A percentile compares a stretch with the other conserved stretches of the same genome.
These are phyloP conservation scores for Linurgus olivaceus DNA, from an alignment of 2,797 vertebrate genomes.

Conservation along the genomic window DNA sequence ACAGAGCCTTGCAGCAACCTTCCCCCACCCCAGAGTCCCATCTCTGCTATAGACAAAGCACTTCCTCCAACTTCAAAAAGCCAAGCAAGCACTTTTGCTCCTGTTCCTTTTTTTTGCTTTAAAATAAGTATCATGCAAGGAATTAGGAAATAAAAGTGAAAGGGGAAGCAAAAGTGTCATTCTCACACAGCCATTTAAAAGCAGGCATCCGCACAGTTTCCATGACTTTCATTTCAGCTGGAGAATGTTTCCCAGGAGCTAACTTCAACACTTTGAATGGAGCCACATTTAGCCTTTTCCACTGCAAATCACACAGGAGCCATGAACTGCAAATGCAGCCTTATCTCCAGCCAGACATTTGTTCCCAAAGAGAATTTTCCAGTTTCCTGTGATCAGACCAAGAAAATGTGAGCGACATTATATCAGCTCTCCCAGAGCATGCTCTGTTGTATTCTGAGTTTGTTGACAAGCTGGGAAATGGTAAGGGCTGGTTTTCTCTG, in stretches of 20 bases:
- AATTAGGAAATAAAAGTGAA: constrained; percentile 47
- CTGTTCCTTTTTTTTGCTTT: neutral
- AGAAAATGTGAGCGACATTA: neutral
- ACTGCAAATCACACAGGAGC: neutral
- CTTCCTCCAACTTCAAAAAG: neutral
- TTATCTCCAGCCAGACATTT: neutral
- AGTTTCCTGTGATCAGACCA: neutral
- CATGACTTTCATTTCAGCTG: neutral
- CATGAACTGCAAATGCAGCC: neutral
- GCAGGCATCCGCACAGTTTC: neutral
- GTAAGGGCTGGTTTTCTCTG: neutral
- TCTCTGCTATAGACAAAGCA: neutral
- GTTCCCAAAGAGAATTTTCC: neutral
- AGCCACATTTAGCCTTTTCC: neutral
- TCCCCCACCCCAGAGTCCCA: neutral
- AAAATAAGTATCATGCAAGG: neutral
- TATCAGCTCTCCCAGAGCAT: neutral
- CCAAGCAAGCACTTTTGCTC: neutral
- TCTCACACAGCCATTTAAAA: neutral
- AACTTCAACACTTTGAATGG: neutral
- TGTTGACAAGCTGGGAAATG: neutral
- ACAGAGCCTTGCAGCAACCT: neutral
- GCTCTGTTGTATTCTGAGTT: neutral
- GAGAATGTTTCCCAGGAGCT: neutral
- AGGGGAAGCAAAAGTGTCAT: constrained; percentile 1